phyloP scores from a whole-genome alignment of 2,797 vertebrate species.

The Chloroceryle inda region DNA sequence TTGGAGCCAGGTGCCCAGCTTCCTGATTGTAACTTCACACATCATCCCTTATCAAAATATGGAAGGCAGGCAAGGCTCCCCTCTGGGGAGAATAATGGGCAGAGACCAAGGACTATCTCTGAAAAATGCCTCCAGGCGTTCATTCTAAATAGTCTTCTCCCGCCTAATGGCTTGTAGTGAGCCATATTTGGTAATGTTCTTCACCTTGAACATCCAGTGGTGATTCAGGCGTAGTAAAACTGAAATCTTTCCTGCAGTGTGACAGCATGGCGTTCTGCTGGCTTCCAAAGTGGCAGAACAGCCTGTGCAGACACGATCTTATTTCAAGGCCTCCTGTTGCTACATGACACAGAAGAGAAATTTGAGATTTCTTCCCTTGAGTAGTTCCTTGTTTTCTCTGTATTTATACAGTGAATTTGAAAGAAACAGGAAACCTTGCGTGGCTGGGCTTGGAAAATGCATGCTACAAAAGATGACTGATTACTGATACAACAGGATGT shows the following conservation, averaged over 20 bases:
- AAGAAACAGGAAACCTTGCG: background rate
- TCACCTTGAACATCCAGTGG: background rate
- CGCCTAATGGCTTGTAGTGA: background rate
- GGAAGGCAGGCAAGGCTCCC: background rate
- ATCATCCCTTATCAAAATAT: background rate
- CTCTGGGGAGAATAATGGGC: background rate
- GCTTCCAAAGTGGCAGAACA: background rate
- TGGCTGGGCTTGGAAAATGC: background rate
- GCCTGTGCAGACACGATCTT: background rate
- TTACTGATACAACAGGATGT: background rate
- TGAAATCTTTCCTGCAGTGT: background rate
- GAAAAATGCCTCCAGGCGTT: background rate
- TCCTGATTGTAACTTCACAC: background rate
- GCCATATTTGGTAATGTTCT: fast-evolving
- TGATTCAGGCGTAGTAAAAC: background rate
- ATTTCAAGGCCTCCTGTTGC: background rate
- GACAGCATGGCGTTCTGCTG: background rate
- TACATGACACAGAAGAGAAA: background rate
- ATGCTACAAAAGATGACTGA: background rate
- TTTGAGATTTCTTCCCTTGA: background rate
- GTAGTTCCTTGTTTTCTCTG: background rate
- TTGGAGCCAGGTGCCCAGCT: fast-evolving
- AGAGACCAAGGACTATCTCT: background rate
- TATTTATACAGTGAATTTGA: background rate
- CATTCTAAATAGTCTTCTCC: background rate